Evolutionary conservation across 1,140 invertebrate genomes (phyloP).

Genomic region (Rhyzopertha dominica): DNA sequence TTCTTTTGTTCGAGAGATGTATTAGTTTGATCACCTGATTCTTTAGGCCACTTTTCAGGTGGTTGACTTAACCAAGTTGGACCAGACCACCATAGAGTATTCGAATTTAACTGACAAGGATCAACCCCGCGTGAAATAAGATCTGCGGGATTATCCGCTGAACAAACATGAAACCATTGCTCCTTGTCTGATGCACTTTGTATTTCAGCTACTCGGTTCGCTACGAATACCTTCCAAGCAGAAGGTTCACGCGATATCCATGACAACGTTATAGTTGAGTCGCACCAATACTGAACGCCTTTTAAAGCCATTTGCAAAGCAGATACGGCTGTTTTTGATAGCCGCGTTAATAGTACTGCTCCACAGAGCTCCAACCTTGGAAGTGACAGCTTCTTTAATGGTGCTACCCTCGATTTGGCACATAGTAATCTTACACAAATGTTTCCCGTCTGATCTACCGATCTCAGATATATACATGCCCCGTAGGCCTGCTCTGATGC

Average conservation of each 20-base stretch:
- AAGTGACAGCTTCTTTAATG: conserved; percentile 44
- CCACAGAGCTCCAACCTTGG: conserved; percentile 48
- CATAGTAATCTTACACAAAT: conserved; percentile 33
- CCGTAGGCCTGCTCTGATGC: conserved; percentile 37
- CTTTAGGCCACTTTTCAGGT: too few species aligned
- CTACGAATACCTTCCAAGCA: conserved; percentile 22
- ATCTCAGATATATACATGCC: conserved; percentile 35
- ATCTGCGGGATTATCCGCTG: conserved; percentile 41
- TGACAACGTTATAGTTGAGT: conserved; percentile 19
- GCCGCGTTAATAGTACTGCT: conserved; percentile 34
- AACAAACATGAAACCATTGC: conserved; percentile 38
- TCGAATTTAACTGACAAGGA: conserved; percentile 24
- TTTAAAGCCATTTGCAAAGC: conserved; percentile 5
- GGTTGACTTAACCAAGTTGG: conserved; percentile 24
- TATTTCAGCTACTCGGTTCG: conserved; percentile 34
- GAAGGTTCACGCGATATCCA: conserved; percentile 19
- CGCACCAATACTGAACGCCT: conserved; percentile 18
- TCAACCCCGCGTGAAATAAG: conserved; percentile 34
- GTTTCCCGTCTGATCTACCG: conserved; percentile 7
- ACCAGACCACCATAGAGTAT: conserved; percentile 40
- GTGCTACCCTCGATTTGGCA: conserved; percentile 45
- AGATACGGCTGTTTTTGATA: conserved; percentile 13
- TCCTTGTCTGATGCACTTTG: conserved; percentile 23
- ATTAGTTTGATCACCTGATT: too few species aligned
- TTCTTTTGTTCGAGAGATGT: too few species aligned